Percentiles rank a stretch among this genome's conserved stretches.
Evolutionary conservation across 2,113 vertebrate species (phyloP).

Genomic region (Chamaea fasciata): DNA sequence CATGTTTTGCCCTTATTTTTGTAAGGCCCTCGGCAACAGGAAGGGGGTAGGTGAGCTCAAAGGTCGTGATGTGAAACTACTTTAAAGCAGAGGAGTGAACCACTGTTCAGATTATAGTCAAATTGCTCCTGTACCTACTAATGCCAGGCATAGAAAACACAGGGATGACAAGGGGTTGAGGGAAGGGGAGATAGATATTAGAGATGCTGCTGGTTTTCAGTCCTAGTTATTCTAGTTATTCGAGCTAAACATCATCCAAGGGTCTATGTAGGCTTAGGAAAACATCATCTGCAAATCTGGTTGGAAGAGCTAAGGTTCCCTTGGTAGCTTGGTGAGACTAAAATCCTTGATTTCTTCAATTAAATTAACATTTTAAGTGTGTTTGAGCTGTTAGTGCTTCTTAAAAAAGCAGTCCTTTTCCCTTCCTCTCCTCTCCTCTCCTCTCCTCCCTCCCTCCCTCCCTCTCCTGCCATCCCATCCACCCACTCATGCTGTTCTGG

Average conservation of each 20-base stretch:
- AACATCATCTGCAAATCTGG: background rate
- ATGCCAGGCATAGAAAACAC: background rate
- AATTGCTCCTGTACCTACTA: background rate
- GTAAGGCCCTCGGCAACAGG: background rate
- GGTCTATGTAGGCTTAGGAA: background rate
- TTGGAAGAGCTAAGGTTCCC: background rate
- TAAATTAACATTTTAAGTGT: slow-evolving; percentile 19
- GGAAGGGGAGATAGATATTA: background rate
- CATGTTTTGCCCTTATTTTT: background rate
- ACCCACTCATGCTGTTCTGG: slow-evolving; percentile 41
- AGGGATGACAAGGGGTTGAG: background rate
- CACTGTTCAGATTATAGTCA: background rate
- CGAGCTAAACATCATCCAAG: background rate
- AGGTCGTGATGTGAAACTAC: background rate
- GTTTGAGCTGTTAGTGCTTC: slow-evolving; percentile 33
- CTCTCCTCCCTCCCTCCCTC: background rate
- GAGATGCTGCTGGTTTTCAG: background rate
- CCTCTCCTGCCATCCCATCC: slow-evolving; percentile 47
- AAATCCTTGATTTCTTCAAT: background rate
- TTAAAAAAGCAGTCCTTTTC: slow-evolving; percentile 42
- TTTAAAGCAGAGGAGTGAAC: background rate
- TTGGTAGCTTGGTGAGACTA: background rate
- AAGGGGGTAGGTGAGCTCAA: background rate
- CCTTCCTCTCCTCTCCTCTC: background rate
- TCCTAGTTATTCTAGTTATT: background rate